These are phyloP conservation scores for Agelas oroides DNA, from an alignment of 37 sponge, comb jelly and placozoan species.

Conservation along the genomic window DNA sequence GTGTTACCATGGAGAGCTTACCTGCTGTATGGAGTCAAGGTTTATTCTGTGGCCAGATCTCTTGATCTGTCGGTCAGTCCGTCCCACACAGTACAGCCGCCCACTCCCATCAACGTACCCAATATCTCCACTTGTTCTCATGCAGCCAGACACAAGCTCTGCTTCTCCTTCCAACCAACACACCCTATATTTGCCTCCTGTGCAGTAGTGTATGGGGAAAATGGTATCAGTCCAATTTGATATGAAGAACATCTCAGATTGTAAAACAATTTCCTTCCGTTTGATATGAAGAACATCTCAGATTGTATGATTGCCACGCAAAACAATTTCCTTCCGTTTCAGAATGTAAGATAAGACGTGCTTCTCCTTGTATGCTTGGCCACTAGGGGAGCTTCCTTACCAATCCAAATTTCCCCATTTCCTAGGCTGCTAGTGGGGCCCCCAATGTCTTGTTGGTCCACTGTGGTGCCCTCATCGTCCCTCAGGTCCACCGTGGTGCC, in stretches of 20 bases:
- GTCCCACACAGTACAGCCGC: conserved; percentile 59
- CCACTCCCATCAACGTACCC: conserved; percentile 52
- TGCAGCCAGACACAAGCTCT: not conserved
- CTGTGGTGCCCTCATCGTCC: conserved; percentile 13
- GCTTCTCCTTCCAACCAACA: conserved; percentile 77
- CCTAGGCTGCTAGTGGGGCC: conserved; percentile 10
- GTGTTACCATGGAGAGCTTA: not conserved
- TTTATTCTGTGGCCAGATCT: conserved; percentile 77
- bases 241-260: no score
- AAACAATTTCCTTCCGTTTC: no score
- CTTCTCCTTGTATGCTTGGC: no score
- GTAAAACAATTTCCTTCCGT: not conserved
- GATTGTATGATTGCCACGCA: no score
- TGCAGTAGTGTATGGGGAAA: not conserved
- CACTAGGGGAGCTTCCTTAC: no score
- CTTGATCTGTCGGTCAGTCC: conserved; percentile 88
- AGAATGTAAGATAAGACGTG: no score
- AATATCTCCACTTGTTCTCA: conserved; percentile 81
- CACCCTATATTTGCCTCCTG: conserved; percentile 76
- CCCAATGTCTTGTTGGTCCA: not conserved
- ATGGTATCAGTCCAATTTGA: no score
- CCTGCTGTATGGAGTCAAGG: conserved; percentile 78
- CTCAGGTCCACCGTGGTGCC: conserved; percentile 69
- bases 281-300: no score
- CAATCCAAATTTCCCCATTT: conserved; percentile 78